Evolutionary conservation across 1,140 invertebrate species (phyloP).

Genomic region (Ceratosolen solmsi): DNA sequence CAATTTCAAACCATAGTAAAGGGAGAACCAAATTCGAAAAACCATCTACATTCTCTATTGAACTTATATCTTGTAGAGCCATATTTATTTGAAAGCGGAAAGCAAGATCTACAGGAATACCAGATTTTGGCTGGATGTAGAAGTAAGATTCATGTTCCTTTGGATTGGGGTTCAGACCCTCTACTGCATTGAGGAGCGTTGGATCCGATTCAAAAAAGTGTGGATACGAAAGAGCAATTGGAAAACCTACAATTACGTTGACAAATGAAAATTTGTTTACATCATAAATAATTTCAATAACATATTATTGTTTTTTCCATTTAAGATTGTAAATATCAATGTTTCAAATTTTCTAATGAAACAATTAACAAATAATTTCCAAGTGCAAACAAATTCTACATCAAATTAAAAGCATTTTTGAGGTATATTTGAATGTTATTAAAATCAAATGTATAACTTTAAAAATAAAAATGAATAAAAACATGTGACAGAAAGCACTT

Average conservation of each 20-base stretch:
- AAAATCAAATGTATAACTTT: too few species aligned
- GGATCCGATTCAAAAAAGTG: conserved; percentile 88
- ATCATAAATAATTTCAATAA: too few species aligned
- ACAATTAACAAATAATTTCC: too few species aligned
- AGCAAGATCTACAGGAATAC: conserved; percentile 81
- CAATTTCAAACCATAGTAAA: conserved; percentile 88
- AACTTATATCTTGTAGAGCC: conserved; percentile 79
- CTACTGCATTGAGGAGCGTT: conserved; percentile 78
- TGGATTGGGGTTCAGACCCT: conserved; percentile 80
- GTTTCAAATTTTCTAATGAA: too few species aligned
- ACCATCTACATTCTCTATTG: conserved; percentile 76
- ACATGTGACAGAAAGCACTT: too few species aligned
- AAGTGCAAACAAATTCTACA: too few species aligned
- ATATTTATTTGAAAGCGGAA: conserved; percentile 89
- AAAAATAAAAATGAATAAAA: too few species aligned
- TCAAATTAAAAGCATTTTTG: too few species aligned
- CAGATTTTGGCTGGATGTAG: conserved; percentile 83
- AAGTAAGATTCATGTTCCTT: conserved; percentile 82
- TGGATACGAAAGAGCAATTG: conserved; percentile 89
- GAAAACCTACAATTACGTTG: conserved; percentile 77
- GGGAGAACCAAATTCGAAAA: conserved; percentile 83
- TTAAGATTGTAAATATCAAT: too few species aligned
- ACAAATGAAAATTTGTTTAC: too few species aligned
- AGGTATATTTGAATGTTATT: too few species aligned
- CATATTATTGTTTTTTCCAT: too few species aligned